A percentile compares a stretch with the other conserved stretches of the same genome.
Conservation (phyloP, 2,113 vertebrate species). For the Calypte anna region DNA sequence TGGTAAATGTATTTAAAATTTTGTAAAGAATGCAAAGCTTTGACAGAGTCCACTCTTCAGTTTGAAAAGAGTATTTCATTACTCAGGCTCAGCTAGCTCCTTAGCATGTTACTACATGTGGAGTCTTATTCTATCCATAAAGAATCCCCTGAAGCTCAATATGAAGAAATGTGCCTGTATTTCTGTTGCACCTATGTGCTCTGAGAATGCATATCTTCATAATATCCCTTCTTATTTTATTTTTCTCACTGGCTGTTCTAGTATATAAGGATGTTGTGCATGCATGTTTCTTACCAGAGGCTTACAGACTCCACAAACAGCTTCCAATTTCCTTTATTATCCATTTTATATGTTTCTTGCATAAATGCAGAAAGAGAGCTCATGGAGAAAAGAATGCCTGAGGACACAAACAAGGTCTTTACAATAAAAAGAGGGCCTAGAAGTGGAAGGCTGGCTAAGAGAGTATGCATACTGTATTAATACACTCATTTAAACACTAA, state of each 20-base stretch:
- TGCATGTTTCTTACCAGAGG: background rate
- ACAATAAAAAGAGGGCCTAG: background rate
- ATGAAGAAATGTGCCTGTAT: background rate
- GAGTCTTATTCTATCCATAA: background rate
- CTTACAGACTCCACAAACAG: background rate
- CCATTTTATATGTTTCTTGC: background rate
- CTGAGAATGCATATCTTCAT: background rate
- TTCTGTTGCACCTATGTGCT: background rate
- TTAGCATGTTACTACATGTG: background rate
- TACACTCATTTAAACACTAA: background rate
- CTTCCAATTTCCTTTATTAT: background rate
- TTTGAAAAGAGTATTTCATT: slow-evolving; percentile 5
- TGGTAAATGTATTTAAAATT: background rate
- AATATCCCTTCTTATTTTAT: background rate
- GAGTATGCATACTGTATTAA: background rate
- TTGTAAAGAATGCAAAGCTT: background rate
- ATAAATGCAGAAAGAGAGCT: background rate
- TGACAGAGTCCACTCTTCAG: background rate
- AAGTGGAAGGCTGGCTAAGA: background rate
- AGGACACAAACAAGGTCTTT: background rate
- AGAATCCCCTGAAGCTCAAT: background rate
- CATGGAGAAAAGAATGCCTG: background rate
- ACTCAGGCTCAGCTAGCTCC: background rate
- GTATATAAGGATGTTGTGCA: background rate
- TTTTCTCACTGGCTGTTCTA: background rate